Percentiles rank a stretch among this genome's conserved stretches.
Conservation (phyloP, 2,113 vertebrate genomes). For the Chinchilla lanigera region DNA sequence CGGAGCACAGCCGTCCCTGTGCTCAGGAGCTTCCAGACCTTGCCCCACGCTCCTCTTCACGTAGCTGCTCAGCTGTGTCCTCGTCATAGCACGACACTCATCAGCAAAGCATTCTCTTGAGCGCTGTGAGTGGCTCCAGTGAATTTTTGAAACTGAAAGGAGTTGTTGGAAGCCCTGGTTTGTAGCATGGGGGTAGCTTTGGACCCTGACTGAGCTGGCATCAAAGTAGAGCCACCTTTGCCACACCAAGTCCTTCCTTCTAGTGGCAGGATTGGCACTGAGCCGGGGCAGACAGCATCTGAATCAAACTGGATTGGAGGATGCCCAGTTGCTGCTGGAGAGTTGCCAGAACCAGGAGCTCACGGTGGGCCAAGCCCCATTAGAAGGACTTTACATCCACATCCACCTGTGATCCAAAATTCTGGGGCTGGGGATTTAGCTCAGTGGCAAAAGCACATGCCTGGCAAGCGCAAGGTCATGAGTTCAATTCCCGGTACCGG, state of each 20-base stretch:
- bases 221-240: background rate
- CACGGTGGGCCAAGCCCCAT: background rate
- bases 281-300: background rate
- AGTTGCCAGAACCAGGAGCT: background rate
- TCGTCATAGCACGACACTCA: background rate
- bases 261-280: background rate
- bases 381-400: background rate
- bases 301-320: background rate
- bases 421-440: no score
- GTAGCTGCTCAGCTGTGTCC: no score
- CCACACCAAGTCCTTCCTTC: background rate
- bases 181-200: background rate
- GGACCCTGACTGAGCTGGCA: background rate
- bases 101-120: background rate
- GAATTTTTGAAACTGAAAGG: background rate
- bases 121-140: background rate
- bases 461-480: no score
- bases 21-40: background rate
- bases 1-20: background rate
- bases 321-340: background rate
- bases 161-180: background rate
- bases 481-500: no score
- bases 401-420: background rate
- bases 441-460: no score
- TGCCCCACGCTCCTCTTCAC: background rate